Evolutionary conservation across 2,888 invertebrate genomes (phyloP).

Genomic region (Dryomyza anilis): DNA sequence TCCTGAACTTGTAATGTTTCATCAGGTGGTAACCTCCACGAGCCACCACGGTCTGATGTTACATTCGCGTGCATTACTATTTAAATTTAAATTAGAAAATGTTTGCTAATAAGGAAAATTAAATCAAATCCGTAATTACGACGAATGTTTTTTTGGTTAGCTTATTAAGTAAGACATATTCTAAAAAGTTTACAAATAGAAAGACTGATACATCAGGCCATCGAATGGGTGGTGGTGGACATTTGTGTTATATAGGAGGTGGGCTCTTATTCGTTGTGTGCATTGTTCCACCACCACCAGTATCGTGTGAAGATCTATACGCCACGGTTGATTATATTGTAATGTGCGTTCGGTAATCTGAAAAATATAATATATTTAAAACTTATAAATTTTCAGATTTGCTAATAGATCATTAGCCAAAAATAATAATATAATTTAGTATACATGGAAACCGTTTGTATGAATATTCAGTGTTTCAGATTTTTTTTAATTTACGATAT

Average conservation of each 20-base stretch:
- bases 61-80: slow-evolving; percentile 83
- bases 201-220: slow-evolving; percentile 6
- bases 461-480: too few species aligned
- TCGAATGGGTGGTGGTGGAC: slow-evolving; percentile 15
- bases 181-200: neutral
- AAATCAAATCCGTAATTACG: neutral
- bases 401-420: too few species aligned
- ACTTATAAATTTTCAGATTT: too few species aligned
- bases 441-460: too few species aligned
- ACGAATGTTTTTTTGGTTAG: neutral
- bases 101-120: neutral
- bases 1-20: slow-evolving; percentile 90
- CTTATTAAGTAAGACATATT: neutral
- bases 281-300: slow-evolving; percentile 46
- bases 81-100: slow-evolving; percentile 21
- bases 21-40: slow-evolving; percentile 91
- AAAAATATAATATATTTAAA: neutral
- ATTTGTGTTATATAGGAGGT: slow-evolving; percentile 41
- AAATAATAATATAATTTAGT: too few species aligned
- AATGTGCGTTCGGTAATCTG: neutral
- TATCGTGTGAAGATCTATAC: slow-evolving; percentile 45
- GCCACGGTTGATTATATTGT: slow-evolving; percentile 65
- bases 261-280: slow-evolving; percentile 59
- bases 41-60: slow-evolving; percentile 77
- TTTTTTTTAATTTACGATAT: too few species aligned